Conservation (phyloP, 1,140 invertebrate genomes). For the Danaus melanippus region DNA sequence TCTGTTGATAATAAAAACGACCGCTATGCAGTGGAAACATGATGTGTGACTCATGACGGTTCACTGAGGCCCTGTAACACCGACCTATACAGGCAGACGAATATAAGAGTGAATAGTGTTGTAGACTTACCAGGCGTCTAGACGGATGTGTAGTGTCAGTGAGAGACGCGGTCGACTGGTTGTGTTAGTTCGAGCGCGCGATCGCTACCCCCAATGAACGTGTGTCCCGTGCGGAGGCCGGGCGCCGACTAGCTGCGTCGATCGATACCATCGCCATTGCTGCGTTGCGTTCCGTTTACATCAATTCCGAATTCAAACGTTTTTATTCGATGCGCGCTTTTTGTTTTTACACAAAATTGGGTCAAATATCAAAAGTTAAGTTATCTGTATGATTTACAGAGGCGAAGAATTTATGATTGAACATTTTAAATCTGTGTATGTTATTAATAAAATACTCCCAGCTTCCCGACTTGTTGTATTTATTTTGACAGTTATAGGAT, state of each 20-base stretch:
- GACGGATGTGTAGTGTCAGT: conserved; percentile 20
- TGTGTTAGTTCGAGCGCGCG: conserved; percentile 32
- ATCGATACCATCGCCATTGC: conserved; percentile 59
- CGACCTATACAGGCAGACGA: background rate
- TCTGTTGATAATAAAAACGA: conserved; percentile 23
- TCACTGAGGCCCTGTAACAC: background rate
- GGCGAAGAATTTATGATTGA: no score
- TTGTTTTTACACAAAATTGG: conserved; percentile 19
- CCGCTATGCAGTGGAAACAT: conserved; percentile 16
- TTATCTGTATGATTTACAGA: no score
- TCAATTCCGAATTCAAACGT: conserved; percentile 29
- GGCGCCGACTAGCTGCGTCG: conserved; percentile 58
- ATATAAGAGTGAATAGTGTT: background rate
- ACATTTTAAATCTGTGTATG: no score
- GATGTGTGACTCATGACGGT: conserved; percentile 14
- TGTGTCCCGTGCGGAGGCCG: conserved; percentile 39
- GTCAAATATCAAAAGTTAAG: conserved; percentile 6
- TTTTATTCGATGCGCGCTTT: conserved; percentile 26
- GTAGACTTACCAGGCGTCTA: conserved; percentile 28
- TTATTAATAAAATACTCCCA: no score
- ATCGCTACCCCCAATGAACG: conserved; percentile 26
- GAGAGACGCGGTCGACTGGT: conserved; percentile 24
- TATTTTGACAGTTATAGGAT: no score
- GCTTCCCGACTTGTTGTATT: no score
- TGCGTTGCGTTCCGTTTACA: conserved; percentile 55